Evolutionary conservation across 2,888 invertebrate species (phyloP).

Genomic region (Heteromurus nitidus): DNA sequence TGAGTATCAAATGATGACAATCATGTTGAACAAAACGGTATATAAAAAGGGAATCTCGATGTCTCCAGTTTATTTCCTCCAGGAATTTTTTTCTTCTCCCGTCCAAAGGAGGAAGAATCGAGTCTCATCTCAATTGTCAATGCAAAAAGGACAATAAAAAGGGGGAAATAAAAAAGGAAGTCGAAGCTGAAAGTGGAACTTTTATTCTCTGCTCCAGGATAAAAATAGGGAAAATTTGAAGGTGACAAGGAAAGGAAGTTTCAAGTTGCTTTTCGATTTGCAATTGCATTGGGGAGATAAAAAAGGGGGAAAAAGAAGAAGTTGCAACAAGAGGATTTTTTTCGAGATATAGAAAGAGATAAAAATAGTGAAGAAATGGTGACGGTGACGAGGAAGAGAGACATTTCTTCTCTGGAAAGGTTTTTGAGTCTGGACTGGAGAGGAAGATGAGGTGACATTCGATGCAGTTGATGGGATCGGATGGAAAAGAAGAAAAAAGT

Average conservation of each 20-base stretch:
- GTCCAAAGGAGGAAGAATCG: too few relatives aligned
- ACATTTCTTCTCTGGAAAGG: neutral
- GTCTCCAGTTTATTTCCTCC: too few relatives aligned
- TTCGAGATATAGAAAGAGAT: too few relatives aligned
- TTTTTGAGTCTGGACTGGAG: neutral
- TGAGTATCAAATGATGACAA: conserved; percentile 7
- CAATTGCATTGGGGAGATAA: neutral
- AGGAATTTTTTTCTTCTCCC: neutral
- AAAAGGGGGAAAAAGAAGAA: neutral
- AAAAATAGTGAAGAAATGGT: too few relatives aligned
- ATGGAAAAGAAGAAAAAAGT: too few relatives aligned
- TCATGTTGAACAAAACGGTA: conserved; percentile 11
- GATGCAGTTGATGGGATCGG: neutral
- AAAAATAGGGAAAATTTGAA: neutral
- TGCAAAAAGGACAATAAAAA: conserved; percentile 3
- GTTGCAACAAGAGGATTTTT: neutral
- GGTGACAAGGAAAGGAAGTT: neutral
- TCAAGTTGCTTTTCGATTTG: neutral
- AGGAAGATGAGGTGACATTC: neutral
- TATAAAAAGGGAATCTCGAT: too few relatives aligned
- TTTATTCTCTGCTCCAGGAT: conserved; percentile 4
- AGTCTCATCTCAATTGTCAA: neutral
- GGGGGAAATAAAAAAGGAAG: neutral
- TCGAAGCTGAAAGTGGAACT: neutral
- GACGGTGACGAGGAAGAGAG: neutral